phyloP scores from a whole-genome alignment of 2,797 vertebrate genomes.

The Spinus olivaceus region DNA sequence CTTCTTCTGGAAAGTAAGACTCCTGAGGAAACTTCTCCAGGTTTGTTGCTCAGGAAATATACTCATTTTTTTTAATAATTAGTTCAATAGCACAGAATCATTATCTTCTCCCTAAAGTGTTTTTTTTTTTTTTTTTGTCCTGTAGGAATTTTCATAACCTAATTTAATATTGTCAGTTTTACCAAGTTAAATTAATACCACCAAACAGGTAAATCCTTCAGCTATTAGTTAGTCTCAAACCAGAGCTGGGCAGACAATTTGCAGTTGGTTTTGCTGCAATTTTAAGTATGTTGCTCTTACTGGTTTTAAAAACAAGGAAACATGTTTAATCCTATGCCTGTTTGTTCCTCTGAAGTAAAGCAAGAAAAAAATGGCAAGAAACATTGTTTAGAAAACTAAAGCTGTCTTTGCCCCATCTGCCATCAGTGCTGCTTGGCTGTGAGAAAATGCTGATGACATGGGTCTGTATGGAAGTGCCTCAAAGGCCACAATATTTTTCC shows the following conservation, averaged over 20 bases:
- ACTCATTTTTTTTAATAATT: not conserved
- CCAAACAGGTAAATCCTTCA: conserved; percentile 48
- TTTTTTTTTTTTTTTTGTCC: not conserved
- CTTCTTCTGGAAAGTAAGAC: not conserved
- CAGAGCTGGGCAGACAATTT: not conserved
- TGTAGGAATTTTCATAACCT: conserved; percentile 36
- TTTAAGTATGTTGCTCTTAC: conserved; percentile 35
- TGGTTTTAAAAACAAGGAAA: conserved; percentile 24
- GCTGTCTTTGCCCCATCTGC: not conserved
- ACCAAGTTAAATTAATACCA: conserved; percentile 54
- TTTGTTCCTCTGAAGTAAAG: not conserved
- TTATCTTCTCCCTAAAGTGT: not conserved
- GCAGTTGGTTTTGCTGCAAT: not conserved
- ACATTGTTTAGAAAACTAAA: not conserved
- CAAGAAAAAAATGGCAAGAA: not conserved
- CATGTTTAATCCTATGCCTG: not conserved
- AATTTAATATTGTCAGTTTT: conserved; percentile 46
- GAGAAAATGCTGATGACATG: not conserved
- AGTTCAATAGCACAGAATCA: not conserved
- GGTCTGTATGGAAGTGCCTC: not conserved
- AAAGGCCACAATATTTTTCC: not conserved
- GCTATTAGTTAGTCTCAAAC: conserved; percentile 52
- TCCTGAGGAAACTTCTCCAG: not conserved
- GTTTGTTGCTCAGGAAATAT: not conserved
- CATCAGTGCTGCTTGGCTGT: not conserved